Percentiles rank a stretch among this genome's conserved stretches.
Conservation (phyloP, 2,113 vertebrate species). For the Okapia johnstoni region DNA sequence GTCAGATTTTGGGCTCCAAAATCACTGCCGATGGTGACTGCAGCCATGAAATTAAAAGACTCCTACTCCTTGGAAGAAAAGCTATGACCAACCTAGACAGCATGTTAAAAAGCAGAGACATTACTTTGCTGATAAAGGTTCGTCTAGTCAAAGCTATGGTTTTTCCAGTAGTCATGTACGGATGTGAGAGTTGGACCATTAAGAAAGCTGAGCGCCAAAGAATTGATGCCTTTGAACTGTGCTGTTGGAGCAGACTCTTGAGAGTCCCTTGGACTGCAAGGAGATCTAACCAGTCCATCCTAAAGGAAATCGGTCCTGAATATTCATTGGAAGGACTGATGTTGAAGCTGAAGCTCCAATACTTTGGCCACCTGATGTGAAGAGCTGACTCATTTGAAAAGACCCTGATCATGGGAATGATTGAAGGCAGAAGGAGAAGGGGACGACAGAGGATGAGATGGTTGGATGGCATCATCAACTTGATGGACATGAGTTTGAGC, state of each 20-base stretch:
- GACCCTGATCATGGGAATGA: not conserved
- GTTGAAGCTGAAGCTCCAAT: not conserved
- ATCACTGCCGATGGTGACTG: not conserved
- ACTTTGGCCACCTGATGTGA: not conserved
- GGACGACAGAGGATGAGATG: not conserved
- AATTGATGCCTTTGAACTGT: not conserved
- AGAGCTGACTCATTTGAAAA: not conserved
- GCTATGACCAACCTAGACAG: not conserved
- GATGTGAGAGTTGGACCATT: not conserved
- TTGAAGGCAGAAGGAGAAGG: not conserved
- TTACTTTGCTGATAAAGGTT: not conserved
- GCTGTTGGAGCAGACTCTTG: not conserved
- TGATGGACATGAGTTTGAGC: not conserved
- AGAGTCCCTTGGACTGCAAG: rapidly evolving
- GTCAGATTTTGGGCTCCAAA: not conserved
- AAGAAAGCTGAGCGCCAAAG: not conserved
- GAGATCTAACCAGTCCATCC: not conserved
- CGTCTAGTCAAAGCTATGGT: not conserved
- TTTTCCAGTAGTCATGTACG: not conserved
- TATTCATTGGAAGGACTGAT: not conserved
- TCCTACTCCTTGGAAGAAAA: not conserved
- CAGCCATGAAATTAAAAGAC: not conserved
- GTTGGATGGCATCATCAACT: not conserved
- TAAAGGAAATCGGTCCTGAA: not conserved
- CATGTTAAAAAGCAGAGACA: not conserved